Evolutionary conservation across 2,797 vertebrate species (phyloP), one percentile per base, ranked within the genome.

Genomic region (Squalus acanthias): DNA sequence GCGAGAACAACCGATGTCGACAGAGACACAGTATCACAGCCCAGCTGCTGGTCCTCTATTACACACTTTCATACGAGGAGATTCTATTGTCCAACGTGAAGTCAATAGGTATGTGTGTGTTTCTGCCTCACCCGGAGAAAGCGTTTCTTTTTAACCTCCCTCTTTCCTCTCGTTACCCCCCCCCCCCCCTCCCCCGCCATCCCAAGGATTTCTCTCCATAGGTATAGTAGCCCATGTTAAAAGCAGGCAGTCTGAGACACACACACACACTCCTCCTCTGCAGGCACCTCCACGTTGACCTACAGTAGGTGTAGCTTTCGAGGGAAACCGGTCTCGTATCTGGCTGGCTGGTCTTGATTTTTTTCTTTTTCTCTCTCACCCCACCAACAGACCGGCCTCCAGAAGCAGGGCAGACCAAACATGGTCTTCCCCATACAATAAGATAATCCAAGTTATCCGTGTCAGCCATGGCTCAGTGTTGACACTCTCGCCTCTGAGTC

Each of bases 51-150:
- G 98, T 99, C 97, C 98, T 99, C 89, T 99, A 99, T 97, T 99
- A 99, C 0, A 98, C 99, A 96, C 97, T 99, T 97, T 99, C 99
- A 0, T 99, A 99, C 0, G 99, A 99, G 96, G 99, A 99, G 97
- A 99, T 99, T 53, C 98, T 99, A 74, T 97, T 99, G 96, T 98
- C 99, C 33, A 99, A 97, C 98, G 99, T 99, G 0, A 99, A 99
- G 98, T 98, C 99, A 24, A 97, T 99, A 96, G 99, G 99, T 99
- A 97, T 93, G 97, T 60, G 97, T 60, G 57, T 91, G 96, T 96
- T 96, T 96, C 96, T 96, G 96, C 95, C 74, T 96, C 93, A 26
- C 24, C n/a, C 20, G n/a, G 10, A 10, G 65, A n/a, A 0, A 39
- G 60, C 0, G 63, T 63, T 69, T 72, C 3, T 26, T 95, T 95